Evolutionary conservation across 2,797 vertebrate genomes (phyloP).

Genomic region (Choloepus didactylus): DNA sequence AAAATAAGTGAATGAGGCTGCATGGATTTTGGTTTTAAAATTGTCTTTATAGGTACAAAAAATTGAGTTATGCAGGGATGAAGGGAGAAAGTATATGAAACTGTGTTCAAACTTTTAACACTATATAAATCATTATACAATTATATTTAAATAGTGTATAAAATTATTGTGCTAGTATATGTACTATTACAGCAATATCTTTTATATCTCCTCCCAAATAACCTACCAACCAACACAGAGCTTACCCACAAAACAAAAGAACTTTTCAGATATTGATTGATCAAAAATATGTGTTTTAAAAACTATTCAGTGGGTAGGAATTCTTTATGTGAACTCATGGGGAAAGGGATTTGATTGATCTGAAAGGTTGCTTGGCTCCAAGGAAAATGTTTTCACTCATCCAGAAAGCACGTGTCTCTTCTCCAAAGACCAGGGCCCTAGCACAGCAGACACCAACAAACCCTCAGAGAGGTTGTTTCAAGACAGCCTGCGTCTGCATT

Average conservation of each 20-base stretch:
- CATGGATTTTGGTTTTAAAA: neutral
- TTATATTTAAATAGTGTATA: neutral
- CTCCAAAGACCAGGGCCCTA: neutral
- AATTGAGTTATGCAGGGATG: neutral
- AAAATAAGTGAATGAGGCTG: neutral
- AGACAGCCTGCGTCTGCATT: neutral
- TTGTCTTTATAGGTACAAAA: neutral
- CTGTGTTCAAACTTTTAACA: conserved; percentile 1
- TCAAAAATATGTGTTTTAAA: neutral
- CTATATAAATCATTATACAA: neutral
- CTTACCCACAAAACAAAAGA: neutral
- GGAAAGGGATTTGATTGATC: neutral
- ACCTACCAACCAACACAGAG: neutral
- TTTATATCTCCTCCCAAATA: neutral
- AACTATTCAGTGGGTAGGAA: neutral
- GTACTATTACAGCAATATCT: neutral
- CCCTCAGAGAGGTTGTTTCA: neutral
- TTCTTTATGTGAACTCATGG: neutral
- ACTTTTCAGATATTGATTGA: neutral
- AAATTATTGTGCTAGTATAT: neutral
- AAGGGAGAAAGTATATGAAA: neutral
- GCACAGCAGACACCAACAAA: neutral
- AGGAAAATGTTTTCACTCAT: neutral
- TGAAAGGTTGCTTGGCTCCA: neutral
- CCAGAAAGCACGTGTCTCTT: neutral